phyloP scores from a whole-genome alignment of 2,113 vertebrate species.

The Lontra canadensis region DNA sequence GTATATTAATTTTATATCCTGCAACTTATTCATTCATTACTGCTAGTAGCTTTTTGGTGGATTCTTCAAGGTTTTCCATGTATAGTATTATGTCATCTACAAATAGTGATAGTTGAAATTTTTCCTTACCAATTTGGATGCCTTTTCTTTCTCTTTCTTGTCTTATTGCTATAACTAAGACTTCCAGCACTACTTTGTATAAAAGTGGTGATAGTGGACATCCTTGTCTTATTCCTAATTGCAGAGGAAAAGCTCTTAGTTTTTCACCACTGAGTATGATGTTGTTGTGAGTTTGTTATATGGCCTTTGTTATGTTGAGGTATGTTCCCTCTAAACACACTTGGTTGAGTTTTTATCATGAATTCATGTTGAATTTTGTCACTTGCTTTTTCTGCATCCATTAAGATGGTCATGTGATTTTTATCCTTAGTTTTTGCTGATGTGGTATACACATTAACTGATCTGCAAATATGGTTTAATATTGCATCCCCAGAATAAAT shows the following conservation, averaged over 20 bases:
- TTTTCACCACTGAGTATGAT: not conserved
- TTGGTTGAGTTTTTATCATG: not conserved
- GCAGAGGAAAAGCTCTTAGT: not conserved
- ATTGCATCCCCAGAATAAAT: not conserved
- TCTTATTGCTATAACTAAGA: not conserved
- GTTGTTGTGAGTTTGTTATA: not conserved
- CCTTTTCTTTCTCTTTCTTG: not conserved
- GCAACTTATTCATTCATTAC: not conserved
- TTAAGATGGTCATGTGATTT: not conserved
- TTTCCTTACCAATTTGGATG: not conserved
- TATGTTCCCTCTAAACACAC: not conserved
- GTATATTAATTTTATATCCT: not conserved
- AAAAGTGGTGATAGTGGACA: not conserved
- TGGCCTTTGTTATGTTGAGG: not conserved
- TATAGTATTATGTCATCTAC: not conserved
- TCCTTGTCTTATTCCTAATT: not conserved
- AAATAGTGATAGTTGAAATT: no score
- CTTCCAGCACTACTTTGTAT: not conserved
- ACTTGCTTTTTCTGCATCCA: not conserved
- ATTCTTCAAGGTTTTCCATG: not conserved
- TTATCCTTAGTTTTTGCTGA: not conserved
- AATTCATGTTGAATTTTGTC: not conserved
- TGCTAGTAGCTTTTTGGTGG: not conserved
- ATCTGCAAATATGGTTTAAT: not conserved
- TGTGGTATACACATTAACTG: not conserved